Conservation (phyloP, 2,888 invertebrate genomes). For the Drosophila tanythrix region DNA sequence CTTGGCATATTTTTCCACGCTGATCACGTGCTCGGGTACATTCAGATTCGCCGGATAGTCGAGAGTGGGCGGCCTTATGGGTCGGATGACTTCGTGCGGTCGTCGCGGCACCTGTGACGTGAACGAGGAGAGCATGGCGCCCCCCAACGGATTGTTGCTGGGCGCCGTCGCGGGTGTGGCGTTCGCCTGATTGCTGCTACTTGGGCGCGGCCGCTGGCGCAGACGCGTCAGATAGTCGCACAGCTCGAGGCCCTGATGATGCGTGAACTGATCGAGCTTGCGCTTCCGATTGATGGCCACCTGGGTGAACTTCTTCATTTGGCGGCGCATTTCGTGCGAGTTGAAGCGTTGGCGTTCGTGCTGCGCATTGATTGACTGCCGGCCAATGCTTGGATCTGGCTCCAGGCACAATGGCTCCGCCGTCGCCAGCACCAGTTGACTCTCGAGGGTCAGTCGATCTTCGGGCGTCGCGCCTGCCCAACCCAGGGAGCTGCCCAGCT, state of each 20-base stretch:
- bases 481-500: slow-evolving; percentile 82
- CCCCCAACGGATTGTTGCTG: slow-evolving; percentile 76
- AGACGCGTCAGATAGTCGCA: slow-evolving; percentile 84
- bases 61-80: slow-evolving; percentile 88
- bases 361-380: slow-evolving; percentile 91
- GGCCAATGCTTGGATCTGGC: slow-evolving; percentile 92
- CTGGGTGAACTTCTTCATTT: slow-evolving; percentile 92
- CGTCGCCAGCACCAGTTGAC: slow-evolving; percentile 93
- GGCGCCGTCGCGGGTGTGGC: slow-evolving; percentile 75
- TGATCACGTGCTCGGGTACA: slow-evolving; percentile 85
- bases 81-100: slow-evolving; percentile 86
- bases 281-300: slow-evolving; percentile 93
- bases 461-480: slow-evolving; percentile 74
- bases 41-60: slow-evolving; percentile 87
- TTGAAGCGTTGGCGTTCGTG: slow-evolving; percentile 90
- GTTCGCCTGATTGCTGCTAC: slow-evolving; percentile 57
- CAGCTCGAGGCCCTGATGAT: slow-evolving; percentile 91
- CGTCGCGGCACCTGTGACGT: slow-evolving; percentile 83
- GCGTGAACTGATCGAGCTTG: slow-evolving; percentile 93
- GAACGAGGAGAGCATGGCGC: slow-evolving; percentile 83
- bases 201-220: slow-evolving; percentile 81
- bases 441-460: slow-evolving; percentile 87
- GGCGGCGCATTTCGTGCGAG: slow-evolving; percentile 90
- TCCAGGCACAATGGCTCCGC: slow-evolving; percentile 95
- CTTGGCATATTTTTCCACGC: slow-evolving; percentile 84